Evolutionary conservation across 2,797 vertebrate species (phyloP), one percentile per base, ranked within the genome.

Genomic region (Anisognathus igniventris): DNA sequence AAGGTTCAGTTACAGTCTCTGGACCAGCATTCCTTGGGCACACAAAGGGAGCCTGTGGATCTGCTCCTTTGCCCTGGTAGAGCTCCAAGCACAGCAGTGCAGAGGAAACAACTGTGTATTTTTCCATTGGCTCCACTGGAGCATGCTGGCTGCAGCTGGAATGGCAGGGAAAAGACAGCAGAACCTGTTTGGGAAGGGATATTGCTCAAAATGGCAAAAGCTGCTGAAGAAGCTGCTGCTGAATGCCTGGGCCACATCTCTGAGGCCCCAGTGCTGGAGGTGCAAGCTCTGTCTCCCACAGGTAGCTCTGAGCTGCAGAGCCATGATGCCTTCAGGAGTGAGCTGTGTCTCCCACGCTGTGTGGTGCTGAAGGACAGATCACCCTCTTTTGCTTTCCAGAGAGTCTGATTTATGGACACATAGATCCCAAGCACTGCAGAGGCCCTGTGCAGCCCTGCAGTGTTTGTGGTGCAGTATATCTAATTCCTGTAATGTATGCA

Each of bases 1-100:
- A 62, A 65, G 50, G 53, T 72, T 80, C 50, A 33, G 47, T 77
- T 77, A 27, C 39, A 51, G 20, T 44, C 45, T 57, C 85, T 80
- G 85, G 42, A 53, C 7, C 2, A 20, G n/a, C 42, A n/a, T 61
- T 94, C 48, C 51, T 56, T 31, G 31, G 51, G 25, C 37, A 60
- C 1, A 4, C 0, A 0, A 66, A 77, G 16, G 11, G 21, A 64
- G 16, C 2, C 0, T 0, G 3, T 27, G 67, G 56, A 37, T 82
- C 84, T 73, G 44, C 51, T 88, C 16, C 31, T 21, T 31, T 6
- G 1, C 48, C 40, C 42, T 74, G 65, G n/a, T 31, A 31, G 39
- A 77, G n/a, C 50, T 90, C 75, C 53, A 77, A 72, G 37, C 2
- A 1, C 51, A 81, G 60, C 51, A 88, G 16, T 61, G 72, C 61